Base-by-base conservation (phyloP, 2,888 invertebrate species). In the Auanema sp. region DNA sequence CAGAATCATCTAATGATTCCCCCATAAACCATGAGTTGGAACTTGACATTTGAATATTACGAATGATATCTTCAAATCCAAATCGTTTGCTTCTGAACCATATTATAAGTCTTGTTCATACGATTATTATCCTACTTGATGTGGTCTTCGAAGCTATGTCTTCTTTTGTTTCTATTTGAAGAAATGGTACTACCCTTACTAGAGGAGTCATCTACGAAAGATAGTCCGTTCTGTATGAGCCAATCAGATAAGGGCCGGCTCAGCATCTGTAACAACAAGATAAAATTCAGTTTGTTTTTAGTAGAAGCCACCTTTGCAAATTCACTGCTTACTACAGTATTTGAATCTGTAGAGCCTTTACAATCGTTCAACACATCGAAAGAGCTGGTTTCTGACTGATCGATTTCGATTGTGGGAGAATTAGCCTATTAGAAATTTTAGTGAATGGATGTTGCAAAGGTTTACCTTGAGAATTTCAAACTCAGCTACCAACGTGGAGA, bases 71-170 rank as follows among this genome's bases (percentile, higher is more conserved):
- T 33, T 33, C 33, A 33, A 33, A 33, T 5, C 33, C 33, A 8
- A 33, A 14, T 40, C 43, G 12, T 41, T 23, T 1, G 42, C 41
- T 12, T 43, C 33, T 6, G 60, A 60, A 18, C 43, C 44, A 33
- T 33, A 33, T 33, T 33, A 33, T n/a, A n/a, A n/a, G n/a, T n/a
- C 33, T 33, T 33, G n/a, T 33, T 3, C 33, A 33, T 33, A 5
- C 3, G 8, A 33, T 8, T 33, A 8, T 33, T 33, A 5, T 33
- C 52, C 2, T 41, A 56, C 56, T 24, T n/a, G 14, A 56, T 41
- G 43, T 40, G 56, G 8, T 18, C 23, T 41, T 56, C 56, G 14
- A 33, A 41, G 43, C 56, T 56, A 24, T 56, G 56, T 33, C 56
- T 18, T 24, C 56, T 24, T n/a, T 56, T 56, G 33, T 33, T 33